These are phyloP conservation scores for Malurus splendens DNA, from an alignment of 2,797 vertebrate species.

Conservation along the genomic window DNA sequence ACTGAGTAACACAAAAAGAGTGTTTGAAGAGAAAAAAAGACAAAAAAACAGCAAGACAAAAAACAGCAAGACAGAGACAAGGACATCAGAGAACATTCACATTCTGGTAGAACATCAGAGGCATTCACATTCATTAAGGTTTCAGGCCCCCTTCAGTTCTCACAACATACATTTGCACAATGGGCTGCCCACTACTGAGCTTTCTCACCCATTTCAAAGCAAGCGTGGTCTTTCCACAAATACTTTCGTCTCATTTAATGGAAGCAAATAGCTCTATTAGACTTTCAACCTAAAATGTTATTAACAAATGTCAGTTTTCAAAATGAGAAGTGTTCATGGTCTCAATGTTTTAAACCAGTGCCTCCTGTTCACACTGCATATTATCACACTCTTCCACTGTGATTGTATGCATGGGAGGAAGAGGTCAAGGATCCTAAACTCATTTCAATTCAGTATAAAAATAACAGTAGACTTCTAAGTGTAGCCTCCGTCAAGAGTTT, in stretches of 20 bases:
- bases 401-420: neutral
- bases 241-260: neutral
- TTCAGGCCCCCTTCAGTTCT: neutral
- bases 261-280: neutral
- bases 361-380: neutral
- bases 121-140: neutral
- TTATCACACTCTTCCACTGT: neutral
- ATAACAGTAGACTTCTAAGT: neutral
- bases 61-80: neutral
- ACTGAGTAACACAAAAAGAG: neutral
- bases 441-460: neutral
- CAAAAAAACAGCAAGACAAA: neutral
- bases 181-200: neutral
- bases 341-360: neutral
- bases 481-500: neutral
- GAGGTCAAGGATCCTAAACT: neutral
- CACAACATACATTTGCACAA: neutral
- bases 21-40: neutral
- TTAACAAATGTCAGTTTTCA: neutral
- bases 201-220: neutral
- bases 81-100: neutral
- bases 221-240: neutral
- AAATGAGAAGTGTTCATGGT: neutral
- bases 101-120: neutral
- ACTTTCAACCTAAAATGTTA: neutral